Conservation (phyloP, 2,888 invertebrate genomes). For the Dynastes hyllus region DNA sequence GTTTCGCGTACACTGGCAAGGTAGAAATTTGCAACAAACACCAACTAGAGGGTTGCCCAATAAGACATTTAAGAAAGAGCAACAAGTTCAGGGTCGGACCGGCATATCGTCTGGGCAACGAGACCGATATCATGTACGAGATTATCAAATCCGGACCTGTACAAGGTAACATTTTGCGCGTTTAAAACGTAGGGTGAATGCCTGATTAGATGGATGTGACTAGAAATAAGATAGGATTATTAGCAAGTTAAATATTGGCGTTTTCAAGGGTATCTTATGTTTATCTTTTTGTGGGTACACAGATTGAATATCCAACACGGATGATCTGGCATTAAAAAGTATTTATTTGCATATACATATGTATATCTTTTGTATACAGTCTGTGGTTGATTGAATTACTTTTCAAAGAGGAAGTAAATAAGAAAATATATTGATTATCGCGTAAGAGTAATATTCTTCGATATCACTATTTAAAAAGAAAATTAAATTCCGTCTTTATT, state of each 20-base stretch:
- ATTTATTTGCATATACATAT: neutral
- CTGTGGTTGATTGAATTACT: neutral
- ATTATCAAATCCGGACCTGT: slow-evolving; percentile 93
- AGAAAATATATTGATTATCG: neutral
- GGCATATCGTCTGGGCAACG: slow-evolving; percentile 82
- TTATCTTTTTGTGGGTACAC: neutral
- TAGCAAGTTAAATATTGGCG: slow-evolving; percentile 4
- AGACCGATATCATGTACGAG: slow-evolving; percentile 93
- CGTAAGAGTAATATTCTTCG: too few relatives aligned
- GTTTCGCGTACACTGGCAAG: slow-evolving; percentile 86
- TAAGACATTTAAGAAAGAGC: slow-evolving; percentile 72
- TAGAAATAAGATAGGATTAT: neutral
- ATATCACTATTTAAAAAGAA: too few relatives aligned
- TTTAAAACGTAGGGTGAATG: slow-evolving; percentile 14
- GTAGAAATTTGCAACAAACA: slow-evolving; percentile 79
- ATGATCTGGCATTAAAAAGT: neutral
- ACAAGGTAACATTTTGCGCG: slow-evolving; percentile 77
- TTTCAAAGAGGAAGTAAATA: neutral
- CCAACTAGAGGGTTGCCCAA: slow-evolving; percentile 73
- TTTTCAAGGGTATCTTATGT: slow-evolving; percentile 4
- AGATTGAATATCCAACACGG: neutral
- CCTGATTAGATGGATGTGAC: neutral
- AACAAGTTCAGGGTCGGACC: slow-evolving; percentile 83
- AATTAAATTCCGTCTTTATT: too few relatives aligned
- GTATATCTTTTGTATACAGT: neutral